Percentiles rank a stretch among this genome's conserved stretches.
These are phyloP conservation scores for Telmatherina bonti DNA, from an alignment of 2,797 vertebrate species.

Conservation along the genomic window DNA sequence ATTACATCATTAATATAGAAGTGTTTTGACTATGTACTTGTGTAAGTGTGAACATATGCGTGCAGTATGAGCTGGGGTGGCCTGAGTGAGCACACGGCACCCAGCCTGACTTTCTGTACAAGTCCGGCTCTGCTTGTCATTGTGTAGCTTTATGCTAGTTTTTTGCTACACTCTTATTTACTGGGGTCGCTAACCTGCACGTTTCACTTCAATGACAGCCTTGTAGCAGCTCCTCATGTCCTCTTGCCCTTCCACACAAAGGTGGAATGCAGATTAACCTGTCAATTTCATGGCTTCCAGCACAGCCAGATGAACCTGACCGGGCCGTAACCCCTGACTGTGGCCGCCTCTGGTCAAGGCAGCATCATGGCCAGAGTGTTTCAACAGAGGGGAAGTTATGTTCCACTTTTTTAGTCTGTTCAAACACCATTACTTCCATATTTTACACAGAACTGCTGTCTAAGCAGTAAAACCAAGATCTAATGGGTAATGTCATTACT, in stretches of 20 bases:
- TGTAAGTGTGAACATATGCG: too few relatives aligned
- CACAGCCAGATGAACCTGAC: constrained; percentile 20
- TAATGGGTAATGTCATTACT: not conserved
- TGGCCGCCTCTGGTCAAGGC: not conserved
- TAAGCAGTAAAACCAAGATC: not conserved
- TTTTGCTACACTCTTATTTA: not conserved
- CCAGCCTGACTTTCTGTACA: too few relatives aligned
- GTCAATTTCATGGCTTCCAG: not conserved
- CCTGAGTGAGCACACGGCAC: too few relatives aligned
- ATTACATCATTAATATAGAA: too few relatives aligned
- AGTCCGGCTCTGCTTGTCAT: not conserved
- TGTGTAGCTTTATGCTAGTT: not conserved
- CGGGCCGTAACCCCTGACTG: constrained; percentile 12
- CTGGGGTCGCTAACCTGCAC: not conserved
- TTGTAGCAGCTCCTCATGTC: not conserved
- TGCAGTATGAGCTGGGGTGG: too few relatives aligned
- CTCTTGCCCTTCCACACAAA: not conserved
- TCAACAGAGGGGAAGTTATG: not conserved
- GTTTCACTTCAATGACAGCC: not conserved
- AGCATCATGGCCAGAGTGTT: not conserved
- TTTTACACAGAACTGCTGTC: not conserved
- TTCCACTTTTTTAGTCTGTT: not conserved
- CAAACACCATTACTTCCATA: not conserved
- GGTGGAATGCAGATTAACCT: constrained; percentile 19
- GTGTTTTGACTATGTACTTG: too few relatives aligned